Evolutionary conservation across 2,113 vertebrate genomes (phyloP).

Genomic region (Odontesthes bonariensis): DNA sequence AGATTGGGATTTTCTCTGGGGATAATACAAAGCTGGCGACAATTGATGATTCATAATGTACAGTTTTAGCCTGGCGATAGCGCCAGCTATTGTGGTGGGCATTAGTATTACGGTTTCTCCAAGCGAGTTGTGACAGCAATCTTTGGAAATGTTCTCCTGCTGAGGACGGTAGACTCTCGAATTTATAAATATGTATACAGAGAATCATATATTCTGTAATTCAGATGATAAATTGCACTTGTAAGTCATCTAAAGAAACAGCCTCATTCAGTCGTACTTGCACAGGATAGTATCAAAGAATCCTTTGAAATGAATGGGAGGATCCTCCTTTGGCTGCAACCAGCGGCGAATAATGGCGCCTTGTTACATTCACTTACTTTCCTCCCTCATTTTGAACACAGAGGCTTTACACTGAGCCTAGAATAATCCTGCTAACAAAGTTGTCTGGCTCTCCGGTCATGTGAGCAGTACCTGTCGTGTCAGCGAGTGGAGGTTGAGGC

Average conservation of each 20-base stretch:
- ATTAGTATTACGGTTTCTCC: constrained; percentile 70
- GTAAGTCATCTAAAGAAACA: constrained; percentile 38
- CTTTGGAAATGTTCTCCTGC: constrained; percentile 64
- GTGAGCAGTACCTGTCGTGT: constrained; percentile 79
- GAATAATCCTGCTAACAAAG: constrained; percentile 77
- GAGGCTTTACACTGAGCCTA: constrained; percentile 46
- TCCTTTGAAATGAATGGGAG: constrained; percentile 48
- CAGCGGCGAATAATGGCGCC: constrained; percentile 50
- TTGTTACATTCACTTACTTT: constrained; percentile 52
- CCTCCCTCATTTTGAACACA: constrained; percentile 47
- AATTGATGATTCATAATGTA: constrained; percentile 86
- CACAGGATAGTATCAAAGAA: constrained; percentile 51
- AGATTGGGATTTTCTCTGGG: constrained; percentile 85
- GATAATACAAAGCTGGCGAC: constrained; percentile 85
- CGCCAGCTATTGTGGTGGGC: constrained; percentile 73
- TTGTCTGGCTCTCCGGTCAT: constrained; percentile 78
- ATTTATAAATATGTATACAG: constrained; percentile 79
- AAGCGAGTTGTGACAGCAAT: constrained; percentile 74
- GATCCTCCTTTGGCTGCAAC: constrained; percentile 44
- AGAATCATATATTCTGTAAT: constrained; percentile 56
- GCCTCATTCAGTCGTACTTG: constrained; percentile 49
- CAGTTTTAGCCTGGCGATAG: constrained; percentile 80
- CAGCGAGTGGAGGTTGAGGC: constrained; percentile 58
- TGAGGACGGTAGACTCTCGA: constrained; percentile 64
- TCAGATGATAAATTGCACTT: constrained; percentile 68